These are phyloP conservation scores for Lepeophtheirus salmonis DNA, from an alignment of 1,140 invertebrate species.

Conservation along the genomic window DNA sequence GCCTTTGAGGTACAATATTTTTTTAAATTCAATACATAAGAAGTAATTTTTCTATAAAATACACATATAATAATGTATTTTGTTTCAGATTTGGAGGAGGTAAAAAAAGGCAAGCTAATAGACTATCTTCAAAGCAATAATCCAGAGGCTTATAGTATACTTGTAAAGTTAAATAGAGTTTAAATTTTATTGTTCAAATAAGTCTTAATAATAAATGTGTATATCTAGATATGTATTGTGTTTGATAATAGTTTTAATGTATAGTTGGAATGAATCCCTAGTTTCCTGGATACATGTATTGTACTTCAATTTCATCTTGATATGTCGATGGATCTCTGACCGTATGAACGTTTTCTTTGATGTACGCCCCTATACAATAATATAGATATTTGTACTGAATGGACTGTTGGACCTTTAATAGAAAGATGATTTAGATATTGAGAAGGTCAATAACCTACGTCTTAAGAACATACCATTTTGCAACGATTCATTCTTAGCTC, in stretches of 20 bases:
- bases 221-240: too few relatives aligned
- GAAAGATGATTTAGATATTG: neutral
- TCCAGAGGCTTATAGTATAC: neutral
- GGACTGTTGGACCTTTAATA: conserved; percentile 3
- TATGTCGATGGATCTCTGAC: neutral
- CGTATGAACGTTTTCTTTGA: neutral
- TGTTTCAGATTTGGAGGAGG: neutral
- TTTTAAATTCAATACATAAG: too few relatives aligned
- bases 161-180: neutral
- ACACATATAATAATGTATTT: neutral
- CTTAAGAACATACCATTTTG: neutral
- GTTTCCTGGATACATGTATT: neutral
- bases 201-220: too few relatives aligned
- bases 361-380: neutral
- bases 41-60: too few relatives aligned
- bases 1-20: too few relatives aligned
- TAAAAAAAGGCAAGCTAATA: neutral
- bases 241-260: too few relatives aligned
- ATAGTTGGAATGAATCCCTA: too few relatives aligned
- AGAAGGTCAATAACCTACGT: neutral
- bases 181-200: neutral
- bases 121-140: neutral
- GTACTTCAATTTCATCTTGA: neutral
- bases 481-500: neutral
- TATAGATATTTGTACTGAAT: neutral